Evolutionary conservation across 2,797 vertebrate genomes (phyloP).

Genomic region (Sciurus vulgaris): DNA sequence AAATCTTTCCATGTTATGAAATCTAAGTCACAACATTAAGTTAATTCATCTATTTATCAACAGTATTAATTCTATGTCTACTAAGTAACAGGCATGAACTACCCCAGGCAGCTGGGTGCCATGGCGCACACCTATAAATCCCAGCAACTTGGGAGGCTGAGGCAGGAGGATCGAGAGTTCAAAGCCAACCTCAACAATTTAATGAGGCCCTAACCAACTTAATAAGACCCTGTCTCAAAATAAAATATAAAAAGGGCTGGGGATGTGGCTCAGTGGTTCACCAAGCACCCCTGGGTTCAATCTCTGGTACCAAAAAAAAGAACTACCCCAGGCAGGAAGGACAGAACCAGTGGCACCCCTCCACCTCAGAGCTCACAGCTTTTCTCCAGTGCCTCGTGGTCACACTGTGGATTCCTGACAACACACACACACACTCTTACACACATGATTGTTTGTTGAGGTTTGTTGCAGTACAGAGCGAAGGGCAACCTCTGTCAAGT

Average conservation of each 20-base stretch:
- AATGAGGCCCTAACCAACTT: no score
- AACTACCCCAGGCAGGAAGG: background rate
- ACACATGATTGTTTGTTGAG: background rate
- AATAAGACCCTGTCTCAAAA: no score
- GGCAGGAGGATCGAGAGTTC: no score
- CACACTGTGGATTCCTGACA: background rate
- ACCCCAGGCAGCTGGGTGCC: background rate
- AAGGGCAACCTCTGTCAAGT: background rate
- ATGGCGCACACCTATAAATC: no score
- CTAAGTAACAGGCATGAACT: background rate
- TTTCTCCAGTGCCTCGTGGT: background rate
- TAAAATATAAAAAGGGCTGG: no score
- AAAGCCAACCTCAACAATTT: no score
- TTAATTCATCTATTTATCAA: background rate
- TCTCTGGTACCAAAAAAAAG: no score
- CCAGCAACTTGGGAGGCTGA: no score
- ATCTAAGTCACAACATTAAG: background rate
- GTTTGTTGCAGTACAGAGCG: background rate
- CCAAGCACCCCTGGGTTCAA: no score
- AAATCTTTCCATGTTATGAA: background rate
- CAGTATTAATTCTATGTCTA: background rate
- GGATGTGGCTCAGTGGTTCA: no score
- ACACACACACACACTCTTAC: background rate
- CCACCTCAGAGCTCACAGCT: background rate
- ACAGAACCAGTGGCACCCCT: background rate